Conservation (phyloP, 2,888 invertebrate genomes). For the Agrotis puta region DNA sequence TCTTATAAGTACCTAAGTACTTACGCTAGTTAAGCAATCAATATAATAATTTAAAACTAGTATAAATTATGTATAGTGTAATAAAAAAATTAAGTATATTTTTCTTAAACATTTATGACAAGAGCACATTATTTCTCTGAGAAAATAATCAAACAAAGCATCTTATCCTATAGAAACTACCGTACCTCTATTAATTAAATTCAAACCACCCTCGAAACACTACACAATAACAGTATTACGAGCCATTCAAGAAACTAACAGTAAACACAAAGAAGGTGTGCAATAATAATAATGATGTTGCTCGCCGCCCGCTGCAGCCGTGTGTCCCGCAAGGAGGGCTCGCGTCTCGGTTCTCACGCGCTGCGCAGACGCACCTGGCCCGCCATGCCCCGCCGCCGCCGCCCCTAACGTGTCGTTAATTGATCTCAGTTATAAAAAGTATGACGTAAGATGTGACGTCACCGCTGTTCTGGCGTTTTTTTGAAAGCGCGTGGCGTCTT, state of each 20-base stretch:
- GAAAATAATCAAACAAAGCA: background rate
- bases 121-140: no score
- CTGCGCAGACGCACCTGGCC: slow-evolving; percentile 57
- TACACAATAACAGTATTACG: slow-evolving; percentile 49
- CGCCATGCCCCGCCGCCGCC: slow-evolving; percentile 42
- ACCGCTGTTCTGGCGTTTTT: slow-evolving; percentile 42
- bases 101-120: no score
- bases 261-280: slow-evolving; percentile 43
- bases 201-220: slow-evolving; percentile 47
- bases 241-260: slow-evolving; percentile 45
- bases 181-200: slow-evolving; percentile 39
- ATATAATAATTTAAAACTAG: no score
- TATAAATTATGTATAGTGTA: no score
- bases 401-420: slow-evolving; percentile 59
- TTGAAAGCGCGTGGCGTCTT: slow-evolving; percentile 49
- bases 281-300: slow-evolving; percentile 51
- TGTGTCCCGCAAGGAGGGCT: slow-evolving; percentile 59
- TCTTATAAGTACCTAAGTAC: no score
- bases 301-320: slow-evolving; percentile 64
- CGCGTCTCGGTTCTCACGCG: slow-evolving; percentile 58
- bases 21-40: no score
- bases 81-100: no score
- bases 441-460: slow-evolving; percentile 53
- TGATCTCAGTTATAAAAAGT: slow-evolving; percentile 40
- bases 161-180: background rate